A percentile compares a stretch with the other conserved stretches of the same genome.
Conservation (phyloP, 2,888 invertebrate species). For the Rhorus exstirpatorius region DNA sequence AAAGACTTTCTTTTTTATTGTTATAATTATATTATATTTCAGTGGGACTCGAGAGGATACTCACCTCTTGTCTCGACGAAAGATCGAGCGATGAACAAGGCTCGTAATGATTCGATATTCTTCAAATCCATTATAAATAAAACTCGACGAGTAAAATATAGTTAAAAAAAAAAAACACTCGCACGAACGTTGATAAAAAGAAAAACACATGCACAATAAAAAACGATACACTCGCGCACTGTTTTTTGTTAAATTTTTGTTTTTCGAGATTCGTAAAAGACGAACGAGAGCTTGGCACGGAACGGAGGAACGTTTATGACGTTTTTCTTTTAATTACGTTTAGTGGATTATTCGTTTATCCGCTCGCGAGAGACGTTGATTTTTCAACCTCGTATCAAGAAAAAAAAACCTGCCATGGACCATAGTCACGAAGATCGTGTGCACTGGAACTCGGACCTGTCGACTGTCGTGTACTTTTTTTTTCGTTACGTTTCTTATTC, state of each 20-base stretch:
- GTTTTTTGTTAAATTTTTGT: neutral
- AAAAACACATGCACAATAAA: slow-evolving; percentile 11
- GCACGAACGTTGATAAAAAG: slow-evolving; percentile 21
- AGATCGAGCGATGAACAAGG: slow-evolving; percentile 74
- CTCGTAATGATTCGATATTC: slow-evolving; percentile 79
- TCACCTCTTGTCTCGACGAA: slow-evolving; percentile 66
- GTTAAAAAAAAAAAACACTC: slow-evolving; percentile 13
- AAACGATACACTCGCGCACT: slow-evolving; percentile 29
- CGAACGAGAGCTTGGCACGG: neutral
- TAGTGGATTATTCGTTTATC: neutral
- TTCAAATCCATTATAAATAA: slow-evolving; percentile 75
- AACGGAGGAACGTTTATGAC: neutral
- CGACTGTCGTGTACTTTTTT: neutral
- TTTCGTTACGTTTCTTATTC: slow-evolving; percentile 3
- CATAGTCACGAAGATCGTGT: too few relatives aligned
- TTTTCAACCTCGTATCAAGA: neutral
- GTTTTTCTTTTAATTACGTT: slow-evolving; percentile 13
- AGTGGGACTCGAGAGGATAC: too few relatives aligned
- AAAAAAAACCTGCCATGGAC: too few relatives aligned
- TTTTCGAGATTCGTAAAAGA: slow-evolving; percentile 7
- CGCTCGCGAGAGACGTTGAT: neutral
- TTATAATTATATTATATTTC: too few relatives aligned
- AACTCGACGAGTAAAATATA: neutral
- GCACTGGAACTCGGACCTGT: too few relatives aligned
- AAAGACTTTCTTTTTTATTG: too few relatives aligned